Percentiles rank a stretch among this genome's conserved stretches.
phyloP scores from a whole-genome alignment of 2,797 vertebrate species.

The Chaetodon trifasciatus region DNA sequence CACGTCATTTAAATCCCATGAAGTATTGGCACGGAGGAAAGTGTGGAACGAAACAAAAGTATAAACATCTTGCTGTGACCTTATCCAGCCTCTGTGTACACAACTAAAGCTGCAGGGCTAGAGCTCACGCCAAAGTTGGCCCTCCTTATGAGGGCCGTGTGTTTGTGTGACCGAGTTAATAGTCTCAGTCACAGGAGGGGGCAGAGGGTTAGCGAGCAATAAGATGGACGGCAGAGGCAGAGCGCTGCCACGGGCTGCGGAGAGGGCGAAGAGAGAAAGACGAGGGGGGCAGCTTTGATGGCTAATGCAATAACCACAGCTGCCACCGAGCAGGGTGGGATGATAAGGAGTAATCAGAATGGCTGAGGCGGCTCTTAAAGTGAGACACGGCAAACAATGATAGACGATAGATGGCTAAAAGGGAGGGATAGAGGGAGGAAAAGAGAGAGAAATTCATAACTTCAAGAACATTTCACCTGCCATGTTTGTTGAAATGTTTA shows the following conservation, averaged over 20 bases:
- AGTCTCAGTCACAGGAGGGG: conserved; percentile 53
- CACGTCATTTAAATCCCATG: neutral
- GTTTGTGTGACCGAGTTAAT: conserved; percentile 66
- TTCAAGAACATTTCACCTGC: neutral
- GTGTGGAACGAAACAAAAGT: neutral
- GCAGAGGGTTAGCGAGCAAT: conserved; percentile 56
- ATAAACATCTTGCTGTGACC: conserved; percentile 23
- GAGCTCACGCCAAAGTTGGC: conserved; percentile 37
- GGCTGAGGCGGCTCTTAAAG: conserved; percentile 20
- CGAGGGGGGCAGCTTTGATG: conserved; percentile 34
- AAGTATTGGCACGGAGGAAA: neutral
- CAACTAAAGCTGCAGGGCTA: conserved; percentile 31
- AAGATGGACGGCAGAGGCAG: conserved; percentile 46
- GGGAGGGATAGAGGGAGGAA: neutral
- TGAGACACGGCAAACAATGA: conserved; percentile 9
- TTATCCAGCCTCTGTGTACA: conserved; percentile 21
- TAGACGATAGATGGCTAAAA: conserved; percentile 21
- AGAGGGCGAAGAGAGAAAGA: conserved; percentile 20
- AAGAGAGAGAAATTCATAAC: conserved; percentile 1
- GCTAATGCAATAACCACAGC: conserved; percentile 59
- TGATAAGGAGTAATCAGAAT: conserved; percentile 45
- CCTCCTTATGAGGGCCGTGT: conserved; percentile 39
- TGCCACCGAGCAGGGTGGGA: conserved; percentile 23
- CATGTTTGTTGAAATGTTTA: neutral
- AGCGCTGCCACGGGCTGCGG: conserved; percentile 18